These are phyloP conservation scores for Congeria kusceri DNA, from an alignment of 2,888 invertebrate genomes.

Conservation along the genomic window DNA sequence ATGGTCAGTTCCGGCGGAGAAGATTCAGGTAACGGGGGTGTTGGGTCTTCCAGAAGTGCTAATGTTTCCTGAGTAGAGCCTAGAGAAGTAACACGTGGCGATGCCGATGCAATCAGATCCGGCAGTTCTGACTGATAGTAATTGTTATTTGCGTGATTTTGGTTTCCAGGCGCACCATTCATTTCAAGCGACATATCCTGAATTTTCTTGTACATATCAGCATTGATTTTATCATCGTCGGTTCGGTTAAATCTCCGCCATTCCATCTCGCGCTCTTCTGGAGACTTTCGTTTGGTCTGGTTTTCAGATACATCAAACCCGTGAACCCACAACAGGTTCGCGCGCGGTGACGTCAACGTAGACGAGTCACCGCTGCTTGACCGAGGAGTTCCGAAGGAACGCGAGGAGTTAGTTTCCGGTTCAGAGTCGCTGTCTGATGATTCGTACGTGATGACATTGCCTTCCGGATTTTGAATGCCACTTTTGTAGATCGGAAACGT, in stretches of 20 bases:
- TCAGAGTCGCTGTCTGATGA: constrained; percentile 36
- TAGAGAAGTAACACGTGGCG: not conserved
- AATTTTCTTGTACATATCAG: constrained; percentile 33
- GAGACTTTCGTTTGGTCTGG: not conserved
- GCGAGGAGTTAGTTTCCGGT: constrained; percentile 10
- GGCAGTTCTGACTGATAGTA: constrained; percentile 19
- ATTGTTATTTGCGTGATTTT: not conserved
- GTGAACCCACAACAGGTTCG: constrained; percentile 54
- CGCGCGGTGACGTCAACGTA: constrained; percentile 36
- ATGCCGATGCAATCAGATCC: constrained; percentile 41
- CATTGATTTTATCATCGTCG: constrained; percentile 58
- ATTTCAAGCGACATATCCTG: constrained; percentile 6
- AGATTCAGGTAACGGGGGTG: constrained; percentile 30
- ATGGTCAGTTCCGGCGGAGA: constrained; percentile 22
- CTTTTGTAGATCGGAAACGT: too few relatives aligned
- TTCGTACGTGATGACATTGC: too few relatives aligned
- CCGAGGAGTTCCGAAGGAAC: constrained; percentile 27
- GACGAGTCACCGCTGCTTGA: constrained; percentile 36
- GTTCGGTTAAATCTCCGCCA: constrained; percentile 53
- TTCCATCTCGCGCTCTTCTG: constrained; percentile 39
- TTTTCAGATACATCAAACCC: constrained; percentile 42
- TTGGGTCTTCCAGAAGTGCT: constrained; percentile 3
- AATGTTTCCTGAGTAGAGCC: constrained; percentile 3
- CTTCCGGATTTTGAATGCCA: too few relatives aligned
- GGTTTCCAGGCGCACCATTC: too few relatives aligned